Evolutionary conservation across 2,888 invertebrate species (phyloP).

Genomic region (Hofmannophila pseudospretella): DNA sequence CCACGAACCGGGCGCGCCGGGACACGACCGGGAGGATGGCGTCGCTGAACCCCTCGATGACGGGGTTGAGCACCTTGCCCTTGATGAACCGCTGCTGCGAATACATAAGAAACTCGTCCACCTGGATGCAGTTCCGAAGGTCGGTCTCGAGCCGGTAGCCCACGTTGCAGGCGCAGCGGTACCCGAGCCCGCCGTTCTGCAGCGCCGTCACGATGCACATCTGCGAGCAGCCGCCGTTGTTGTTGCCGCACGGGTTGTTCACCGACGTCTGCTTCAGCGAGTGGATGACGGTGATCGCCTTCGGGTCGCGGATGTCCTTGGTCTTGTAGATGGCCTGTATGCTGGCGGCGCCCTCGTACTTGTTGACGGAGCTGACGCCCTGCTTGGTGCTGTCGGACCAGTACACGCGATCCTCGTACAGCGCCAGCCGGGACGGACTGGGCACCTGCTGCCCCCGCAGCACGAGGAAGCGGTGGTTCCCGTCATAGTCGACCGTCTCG

Average conservation of each 20-base stretch:
- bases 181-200: constrained; percentile 85
- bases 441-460: constrained; percentile 91
- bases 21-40: constrained; percentile 97
- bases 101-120: constrained; percentile 94
- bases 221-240: constrained; percentile 94
- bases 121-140: constrained; percentile 86
- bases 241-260: constrained; percentile 90
- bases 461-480: constrained; percentile 87
- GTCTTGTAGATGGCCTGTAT: constrained; percentile 89
- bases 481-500: constrained; percentile 96
- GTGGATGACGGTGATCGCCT: constrained; percentile 90
- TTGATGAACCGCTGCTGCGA: constrained; percentile 97
- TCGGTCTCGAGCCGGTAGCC: constrained; percentile 88
- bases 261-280: constrained; percentile 85
- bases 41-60: constrained; percentile 94
- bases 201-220: constrained; percentile 94
- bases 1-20: constrained; percentile 93
- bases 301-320: constrained; percentile 88
- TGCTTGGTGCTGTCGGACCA: constrained; percentile 96
- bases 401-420: constrained; percentile 91
- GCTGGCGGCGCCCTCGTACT: constrained; percentile 87
- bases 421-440: constrained; percentile 87
- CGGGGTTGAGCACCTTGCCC: constrained; percentile 92
- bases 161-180: constrained; percentile 93
- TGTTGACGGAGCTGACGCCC: constrained; percentile 91